A percentile compares a stretch with the other conserved stretches of the same genome.
Conservation (phyloP, 2,797 vertebrate species). For the Urosaurus nigricauda region DNA sequence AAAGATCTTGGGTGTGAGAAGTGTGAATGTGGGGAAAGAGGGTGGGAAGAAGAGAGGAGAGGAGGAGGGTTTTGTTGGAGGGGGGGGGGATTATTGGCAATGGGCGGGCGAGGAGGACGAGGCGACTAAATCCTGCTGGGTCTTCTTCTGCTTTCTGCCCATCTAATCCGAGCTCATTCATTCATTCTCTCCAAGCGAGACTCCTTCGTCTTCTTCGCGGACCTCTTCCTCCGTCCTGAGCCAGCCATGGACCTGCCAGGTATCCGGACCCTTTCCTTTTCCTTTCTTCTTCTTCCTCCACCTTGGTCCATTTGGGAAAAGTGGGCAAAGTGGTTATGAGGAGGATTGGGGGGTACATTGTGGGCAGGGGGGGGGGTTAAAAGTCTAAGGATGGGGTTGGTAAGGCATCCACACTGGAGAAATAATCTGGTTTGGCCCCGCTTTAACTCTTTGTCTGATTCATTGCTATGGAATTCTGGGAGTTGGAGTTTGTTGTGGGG, state of each 20-base stretch:
- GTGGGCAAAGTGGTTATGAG: too few relatives aligned
- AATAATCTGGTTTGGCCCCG: too few relatives aligned
- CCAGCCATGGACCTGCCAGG: conserved; percentile 87
- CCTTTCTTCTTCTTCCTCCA: neutral
- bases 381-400: too few relatives aligned
- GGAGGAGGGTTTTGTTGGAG: neutral
- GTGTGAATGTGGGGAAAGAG: conserved; percentile 52
- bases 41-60: conserved; percentile 43
- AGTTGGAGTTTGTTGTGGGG: too few relatives aligned
- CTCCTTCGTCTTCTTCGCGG: too few relatives aligned
- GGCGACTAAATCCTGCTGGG: conserved; percentile 83
- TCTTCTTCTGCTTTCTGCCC: conserved; percentile 79
- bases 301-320: neutral
- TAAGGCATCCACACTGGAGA: too few relatives aligned
- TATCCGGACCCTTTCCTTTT: conserved; percentile 69
- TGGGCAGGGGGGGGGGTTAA: too few relatives aligned
- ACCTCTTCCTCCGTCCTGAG: conserved; percentile 63
- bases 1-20: conserved; percentile 37
- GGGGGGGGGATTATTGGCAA: conserved; percentile 80
- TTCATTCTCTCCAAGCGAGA: conserved; percentile 83
- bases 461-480: too few relatives aligned
- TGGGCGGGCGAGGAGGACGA: conserved; percentile 89
- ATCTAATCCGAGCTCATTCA: conserved; percentile 83
- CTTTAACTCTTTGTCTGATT: too few relatives aligned
- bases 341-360: too few relatives aligned